Base-by-base conservation (phyloP, 1,140 invertebrate species). In the Trachelipus rathkii region DNA sequence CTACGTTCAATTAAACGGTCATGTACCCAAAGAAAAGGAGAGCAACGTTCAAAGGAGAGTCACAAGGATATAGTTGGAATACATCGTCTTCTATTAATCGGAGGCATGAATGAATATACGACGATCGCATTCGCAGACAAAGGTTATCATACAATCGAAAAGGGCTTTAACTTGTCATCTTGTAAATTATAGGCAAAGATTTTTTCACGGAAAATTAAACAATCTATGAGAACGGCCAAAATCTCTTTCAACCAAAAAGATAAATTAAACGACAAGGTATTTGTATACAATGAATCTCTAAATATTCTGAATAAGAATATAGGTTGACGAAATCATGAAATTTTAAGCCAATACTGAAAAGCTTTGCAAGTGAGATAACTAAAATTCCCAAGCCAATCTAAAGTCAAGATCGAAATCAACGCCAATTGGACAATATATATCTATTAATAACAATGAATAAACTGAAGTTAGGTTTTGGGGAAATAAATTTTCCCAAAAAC, bases 111-210 rank as follows among this genome's bases (percentile, higher is more conserved):
- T 60, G 50, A 19, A 60, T 60, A 60, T 8, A 15, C 19, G 11
- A 60, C 1, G 50, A 60, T 19, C n/a, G 19, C 11, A 15, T 60
- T 19, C 11, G 8, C 8, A 60, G 50, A 60, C 50, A 60, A 19
- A 60, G 50, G 50, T 60, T 60, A 60, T 19, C 50, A 60, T 60
- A 60, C 50, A 15, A 60, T 60, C 19, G 50, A 60, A 19, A 60
- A 60, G 50, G 19, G 50, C 19, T 60, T 19, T 13, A 60, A 60
- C 8, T 13, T 13, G 19, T 60, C 50, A 15, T 3, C 50, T n/a
- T 15, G 50, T 60, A 60, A 60, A 60, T 19, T 60, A 15, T 60
- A 13, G 50, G 19, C n/a, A 60, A 60, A 13, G 8, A 60, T 60
- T 60, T 15, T 60, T 19, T 60, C 50, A 15, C 50, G 50, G 11